Evolutionary conservation across 2,888 invertebrate genomes (phyloP).

Genomic region (Diachrysia chrysitis): DNA sequence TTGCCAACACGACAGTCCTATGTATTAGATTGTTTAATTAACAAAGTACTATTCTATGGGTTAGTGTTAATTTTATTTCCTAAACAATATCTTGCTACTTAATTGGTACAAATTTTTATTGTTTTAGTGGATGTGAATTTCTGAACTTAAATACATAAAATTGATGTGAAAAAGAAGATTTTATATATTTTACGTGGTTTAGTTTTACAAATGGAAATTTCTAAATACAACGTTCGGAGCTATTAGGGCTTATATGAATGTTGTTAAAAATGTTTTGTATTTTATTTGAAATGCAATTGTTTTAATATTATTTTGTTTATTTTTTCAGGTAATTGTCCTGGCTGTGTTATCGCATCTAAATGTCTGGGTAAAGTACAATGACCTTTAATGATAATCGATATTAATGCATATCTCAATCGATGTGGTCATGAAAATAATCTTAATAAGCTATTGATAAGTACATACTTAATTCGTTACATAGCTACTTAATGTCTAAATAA

Average conservation of each 20-base stretch:
- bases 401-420: slow-evolving; percentile 14
- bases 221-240: too few relatives aligned
- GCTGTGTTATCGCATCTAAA: slow-evolving; percentile 18
- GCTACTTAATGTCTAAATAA: too few relatives aligned
- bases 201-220: too few relatives aligned
- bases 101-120: not conserved
- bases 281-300: not conserved
- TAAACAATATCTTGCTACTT: not conserved
- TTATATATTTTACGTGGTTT: too few relatives aligned
- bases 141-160: too few relatives aligned
- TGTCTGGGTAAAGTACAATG: slow-evolving; percentile 21
- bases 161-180: too few relatives aligned
- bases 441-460: slow-evolving; percentile 3
- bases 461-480: too few relatives aligned
- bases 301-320: slow-evolving; percentile 12
- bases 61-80: not conserved
- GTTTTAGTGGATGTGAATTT: too few relatives aligned
- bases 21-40: not conserved
- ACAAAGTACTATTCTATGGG: not conserved
- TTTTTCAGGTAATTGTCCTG: slow-evolving; percentile 65
- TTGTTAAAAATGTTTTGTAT: too few relatives aligned
- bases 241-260: too few relatives aligned
- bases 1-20: not conserved
- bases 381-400: slow-evolving; percentile 14
- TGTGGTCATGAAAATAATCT: not conserved